Percentiles rank a stretch among this genome's conserved stretches.
Evolutionary conservation across 1,140 invertebrate genomes (phyloP).

Genomic region (Halyomorpha halys): DNA sequence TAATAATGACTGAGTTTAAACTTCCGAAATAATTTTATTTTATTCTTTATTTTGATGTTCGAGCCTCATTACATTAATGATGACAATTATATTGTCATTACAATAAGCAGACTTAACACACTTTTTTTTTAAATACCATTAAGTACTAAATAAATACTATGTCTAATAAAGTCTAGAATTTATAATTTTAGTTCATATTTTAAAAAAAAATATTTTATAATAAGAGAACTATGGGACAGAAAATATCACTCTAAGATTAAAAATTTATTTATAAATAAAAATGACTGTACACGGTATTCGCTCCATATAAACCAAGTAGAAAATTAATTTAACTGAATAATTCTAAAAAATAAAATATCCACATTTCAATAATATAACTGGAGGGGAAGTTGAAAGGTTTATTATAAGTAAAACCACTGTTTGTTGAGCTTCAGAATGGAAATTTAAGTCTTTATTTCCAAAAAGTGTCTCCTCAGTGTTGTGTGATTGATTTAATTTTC

Average conservation of each 20-base stretch:
- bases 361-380: slow-evolving; percentile 14
- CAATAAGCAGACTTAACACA: too few relatives aligned
- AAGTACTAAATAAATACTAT: not conserved
- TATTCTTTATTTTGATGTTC: too few relatives aligned
- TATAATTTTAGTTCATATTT: not conserved
- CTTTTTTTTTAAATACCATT: too few relatives aligned
- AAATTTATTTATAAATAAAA: slow-evolving; percentile 26
- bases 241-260: slow-evolving; percentile 20
- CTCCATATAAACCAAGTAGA: slow-evolving; percentile 23
- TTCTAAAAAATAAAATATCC: slow-evolving; percentile 20
- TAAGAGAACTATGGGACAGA: not conserved
- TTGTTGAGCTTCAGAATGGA: slow-evolving; percentile 33
- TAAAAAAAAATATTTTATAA: not conserved
- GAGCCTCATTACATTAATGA: too few relatives aligned
- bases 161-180: not conserved
- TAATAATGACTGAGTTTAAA: too few relatives aligned
- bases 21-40: too few relatives aligned
- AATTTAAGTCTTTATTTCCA: slow-evolving; percentile 46
- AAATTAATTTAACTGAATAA: slow-evolving; percentile 19
- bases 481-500: slow-evolving; percentile 37
- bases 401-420: slow-evolving; percentile 31
- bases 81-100: too few relatives aligned
- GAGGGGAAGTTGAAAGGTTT: slow-evolving; percentile 22
- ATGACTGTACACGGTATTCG: slow-evolving; percentile 20
- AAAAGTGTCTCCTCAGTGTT: slow-evolving; percentile 38